Evolutionary conservation across 2,113 vertebrate species (phyloP).

Genomic region (Mungos mungo): DNA sequence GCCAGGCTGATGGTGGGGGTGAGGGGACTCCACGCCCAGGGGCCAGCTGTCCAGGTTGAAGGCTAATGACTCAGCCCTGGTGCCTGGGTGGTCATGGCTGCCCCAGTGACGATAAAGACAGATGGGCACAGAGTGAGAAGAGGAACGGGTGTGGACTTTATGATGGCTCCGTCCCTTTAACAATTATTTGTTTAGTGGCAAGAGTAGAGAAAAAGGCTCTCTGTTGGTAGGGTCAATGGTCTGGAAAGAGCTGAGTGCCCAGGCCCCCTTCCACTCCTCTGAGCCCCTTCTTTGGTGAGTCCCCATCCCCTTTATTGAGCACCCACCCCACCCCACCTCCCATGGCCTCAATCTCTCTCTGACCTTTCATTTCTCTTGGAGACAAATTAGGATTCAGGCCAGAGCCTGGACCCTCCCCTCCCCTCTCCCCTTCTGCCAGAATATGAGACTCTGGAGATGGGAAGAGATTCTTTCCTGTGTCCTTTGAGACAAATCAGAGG

Average conservation of each 20-base stretch:
- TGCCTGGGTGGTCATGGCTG: constrained; percentile 50
- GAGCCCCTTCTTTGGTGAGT: not conserved
- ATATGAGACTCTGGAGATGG: not conserved
- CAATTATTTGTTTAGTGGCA: constrained; percentile 76
- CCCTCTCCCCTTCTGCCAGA: not conserved
- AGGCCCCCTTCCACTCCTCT: not conserved
- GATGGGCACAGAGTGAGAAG: constrained; percentile 61
- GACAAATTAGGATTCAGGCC: not conserved
- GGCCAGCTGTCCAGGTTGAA: constrained; percentile 44
- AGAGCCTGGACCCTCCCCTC: not conserved
- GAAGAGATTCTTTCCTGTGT: not conserved
- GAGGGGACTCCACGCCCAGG: not conserved
- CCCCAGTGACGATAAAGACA: constrained; percentile 61
- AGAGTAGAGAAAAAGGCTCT: constrained; percentile 26
- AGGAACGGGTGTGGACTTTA: constrained; percentile 67
- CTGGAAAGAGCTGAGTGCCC: not conserved
- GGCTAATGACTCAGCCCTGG: constrained; percentile 33
- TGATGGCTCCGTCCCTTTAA: constrained; percentile 65
- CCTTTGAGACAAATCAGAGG: not conserved
- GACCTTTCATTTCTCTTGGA: not conserved
- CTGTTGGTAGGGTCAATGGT: not conserved
- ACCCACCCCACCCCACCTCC: not conserved
- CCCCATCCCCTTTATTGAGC: not conserved
- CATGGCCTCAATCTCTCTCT: not conserved
- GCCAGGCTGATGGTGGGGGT: not conserved